Base-by-base conservation (phyloP, 2,888 invertebrate genomes). In the Dynastes maya region DNA sequence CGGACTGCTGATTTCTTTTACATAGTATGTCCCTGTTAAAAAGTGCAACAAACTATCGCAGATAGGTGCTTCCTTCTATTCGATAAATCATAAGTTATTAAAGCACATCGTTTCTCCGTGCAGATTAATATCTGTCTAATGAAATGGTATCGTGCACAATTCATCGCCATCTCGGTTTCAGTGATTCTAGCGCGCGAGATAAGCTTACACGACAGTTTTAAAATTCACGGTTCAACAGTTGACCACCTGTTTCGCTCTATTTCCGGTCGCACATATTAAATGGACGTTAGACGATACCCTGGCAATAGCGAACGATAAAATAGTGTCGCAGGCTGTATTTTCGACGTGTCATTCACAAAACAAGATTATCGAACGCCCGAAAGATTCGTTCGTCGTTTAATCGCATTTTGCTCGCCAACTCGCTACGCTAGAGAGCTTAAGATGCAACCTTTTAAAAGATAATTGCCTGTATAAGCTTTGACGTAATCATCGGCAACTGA, bases 231-330 rank as follows among this genome's bases (percentile, higher is more conserved):
- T 81, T 80, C 81, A 81, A 68, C 81, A 81, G 80, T 71, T 78
- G 80, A 81, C 79, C 80, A 81, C 80, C 81, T 81, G 81, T 81
- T 81, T 80, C 79, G 81, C 81, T 81, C 81, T 79, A 79, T 53
- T 81, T 81, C 78, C 76, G 68, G 53, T 77, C 76, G 75, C 80
- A 79, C 76, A 81, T 81, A 80, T 81, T 80, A 80, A 67, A 32
- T 29, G 67, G 64, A 40, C 77, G 81, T 79, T 68, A 79, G 80
- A 77, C 78, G 80, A 80, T 80, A 80, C 79, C 68, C 78, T 76
- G 53, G 32, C 71, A 76, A 76, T 64, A 79, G 61, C 78, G 8
- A 51, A 16, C 32, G 61, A 74, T 74, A 63, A 63, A 74, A 53
- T 68, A 68, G 51, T 68, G 29, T n/a, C 72, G 61, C 16, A 55